Percentiles rank a stretch among this genome's conserved stretches.
Evolutionary conservation across 2,113 vertebrate genomes (phyloP).

Genomic region (Urocitellus parryii): DNA sequence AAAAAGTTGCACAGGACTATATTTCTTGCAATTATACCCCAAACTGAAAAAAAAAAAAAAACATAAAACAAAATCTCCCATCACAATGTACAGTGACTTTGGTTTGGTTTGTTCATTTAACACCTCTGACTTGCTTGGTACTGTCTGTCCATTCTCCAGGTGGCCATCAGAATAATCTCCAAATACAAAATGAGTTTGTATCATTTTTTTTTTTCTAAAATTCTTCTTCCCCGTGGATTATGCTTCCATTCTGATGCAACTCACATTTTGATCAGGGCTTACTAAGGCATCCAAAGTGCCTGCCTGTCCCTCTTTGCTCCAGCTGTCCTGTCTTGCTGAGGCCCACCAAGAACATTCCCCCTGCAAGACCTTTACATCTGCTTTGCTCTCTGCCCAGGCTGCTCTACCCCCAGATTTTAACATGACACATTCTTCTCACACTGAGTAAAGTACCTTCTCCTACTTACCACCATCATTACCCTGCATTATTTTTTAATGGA

Average conservation of each 20-base stretch:
- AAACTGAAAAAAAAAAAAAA: background rate
- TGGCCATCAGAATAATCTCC: background rate
- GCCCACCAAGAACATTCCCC: background rate
- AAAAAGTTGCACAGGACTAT: conserved; percentile 54
- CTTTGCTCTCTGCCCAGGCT: background rate
- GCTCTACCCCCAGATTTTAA: background rate
- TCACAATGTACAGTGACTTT: background rate
- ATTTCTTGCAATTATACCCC: conserved; percentile 54
- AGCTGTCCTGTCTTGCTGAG: background rate
- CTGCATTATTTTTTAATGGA: background rate
- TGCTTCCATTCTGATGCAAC: background rate
- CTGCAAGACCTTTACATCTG: background rate
- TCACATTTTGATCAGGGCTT: background rate
- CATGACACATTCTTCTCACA: background rate
- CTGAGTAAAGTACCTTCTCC: background rate
- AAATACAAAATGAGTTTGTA: background rate
- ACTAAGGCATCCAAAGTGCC: rapidly evolving
- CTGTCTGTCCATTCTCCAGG: background rate
- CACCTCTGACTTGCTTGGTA: background rate
- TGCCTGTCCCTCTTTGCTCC: background rate
- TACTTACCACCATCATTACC: background rate
- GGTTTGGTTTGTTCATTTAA: background rate
- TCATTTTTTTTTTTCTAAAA: conserved; percentile 13
- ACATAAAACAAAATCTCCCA: background rate
- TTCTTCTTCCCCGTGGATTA: background rate